phyloP scores from a whole-genome alignment of 1,140 invertebrate species.

The Apis mellifera region Amel_HAv3.1 CM009940.2:10759501-10760000 shows the following conservation, averaged over 20 bases:
- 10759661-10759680: slow-evolving; percentile 57
- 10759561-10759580: too few relatives aligned
- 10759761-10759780: slow-evolving; percentile 25
- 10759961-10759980: slow-evolving; percentile 49
- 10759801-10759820: slow-evolving; percentile 73
- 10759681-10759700: slow-evolving; percentile 14
- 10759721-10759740: too few relatives aligned
- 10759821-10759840: slow-evolving; percentile 77
- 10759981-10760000: slow-evolving; percentile 68
- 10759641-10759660: too few relatives aligned
- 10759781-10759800: slow-evolving; percentile 35
- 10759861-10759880: slow-evolving; percentile 19
- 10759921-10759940: slow-evolving; percentile 50
- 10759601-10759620: too few relatives aligned
- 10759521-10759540: slow-evolving; percentile 7
- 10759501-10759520: slow-evolving; percentile 45
- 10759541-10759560: slow-evolving; percentile 42
- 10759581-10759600: too few relatives aligned
- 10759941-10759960: slow-evolving; percentile 28
- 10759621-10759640: too few relatives aligned
- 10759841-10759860: slow-evolving; percentile 35
- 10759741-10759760: too few relatives aligned
- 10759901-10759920: neutral
- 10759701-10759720: too few relatives aligned
- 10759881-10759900: neutral